Percentiles rank a stretch among this genome's conserved stretches.
Evolutionary conservation across 1,140 invertebrate species (phyloP).

Genomic region (Drosophila sucinea): DNA sequence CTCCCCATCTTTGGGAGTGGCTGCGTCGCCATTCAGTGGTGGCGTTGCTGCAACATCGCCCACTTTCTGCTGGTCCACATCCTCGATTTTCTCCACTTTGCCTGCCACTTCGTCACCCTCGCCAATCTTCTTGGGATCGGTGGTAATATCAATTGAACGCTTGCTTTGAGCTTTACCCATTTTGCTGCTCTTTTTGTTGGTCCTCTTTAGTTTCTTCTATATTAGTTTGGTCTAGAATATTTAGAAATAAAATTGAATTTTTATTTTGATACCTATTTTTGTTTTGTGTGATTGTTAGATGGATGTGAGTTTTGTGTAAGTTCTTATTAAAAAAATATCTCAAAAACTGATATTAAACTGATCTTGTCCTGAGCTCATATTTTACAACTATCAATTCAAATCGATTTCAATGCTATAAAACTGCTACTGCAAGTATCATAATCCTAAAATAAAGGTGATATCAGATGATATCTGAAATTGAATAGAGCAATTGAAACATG

Average conservation of each 20-base stretch:
- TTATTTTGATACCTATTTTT: background rate
- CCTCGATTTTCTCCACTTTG: constrained; percentile 90
- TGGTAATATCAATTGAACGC: constrained; percentile 92
- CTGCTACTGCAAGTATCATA: no score
- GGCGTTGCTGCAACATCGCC: constrained; percentile 69
- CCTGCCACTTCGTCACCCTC: constrained; percentile 87
- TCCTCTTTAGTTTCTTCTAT: constrained; percentile 55
- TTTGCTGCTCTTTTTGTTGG: constrained; percentile 37
- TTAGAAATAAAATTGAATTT: background rate
- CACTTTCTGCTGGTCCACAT: constrained; percentile 86
- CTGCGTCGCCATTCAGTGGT: constrained; percentile 87
- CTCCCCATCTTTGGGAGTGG: constrained; percentile 85
- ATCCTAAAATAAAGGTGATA: no score
- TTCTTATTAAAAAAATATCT: background rate
- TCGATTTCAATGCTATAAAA: no score
- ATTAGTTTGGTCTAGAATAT: constrained; percentile 49
- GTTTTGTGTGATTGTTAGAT: background rate
- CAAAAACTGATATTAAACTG: no score
- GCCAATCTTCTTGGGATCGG: constrained; percentile 90
- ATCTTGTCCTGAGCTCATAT: no score
- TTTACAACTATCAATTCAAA: no score
- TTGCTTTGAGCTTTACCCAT: constrained; percentile 94
- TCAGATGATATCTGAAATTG: no score
- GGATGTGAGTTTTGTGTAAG: background rate
- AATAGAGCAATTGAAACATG: no score